Conservation (phyloP, 2,888 invertebrate genomes). For the Ornithoptera priamus region DNA sequence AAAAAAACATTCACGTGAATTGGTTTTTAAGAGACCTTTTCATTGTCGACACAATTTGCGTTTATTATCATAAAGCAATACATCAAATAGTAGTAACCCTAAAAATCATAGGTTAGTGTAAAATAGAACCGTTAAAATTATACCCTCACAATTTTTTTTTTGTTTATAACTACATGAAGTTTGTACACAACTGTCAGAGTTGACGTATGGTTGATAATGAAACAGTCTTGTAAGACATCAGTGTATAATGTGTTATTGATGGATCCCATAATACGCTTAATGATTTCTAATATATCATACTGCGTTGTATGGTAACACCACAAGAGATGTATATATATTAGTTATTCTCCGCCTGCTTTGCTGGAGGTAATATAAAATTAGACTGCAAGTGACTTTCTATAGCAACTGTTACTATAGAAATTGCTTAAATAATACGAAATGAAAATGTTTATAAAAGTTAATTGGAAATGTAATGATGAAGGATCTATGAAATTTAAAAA, state of each 20-base stretch:
- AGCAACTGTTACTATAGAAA: too few relatives aligned
- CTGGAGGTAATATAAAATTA: too few relatives aligned
- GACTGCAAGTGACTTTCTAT: too few relatives aligned
- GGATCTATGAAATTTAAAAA: too few relatives aligned
- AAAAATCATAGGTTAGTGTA: not conserved
- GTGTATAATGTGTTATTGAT: not conserved
- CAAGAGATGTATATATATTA: not conserved
- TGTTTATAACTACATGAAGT: slow-evolving; percentile 6
- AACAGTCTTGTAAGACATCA: not conserved
- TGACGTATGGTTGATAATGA: slow-evolving; percentile 14
- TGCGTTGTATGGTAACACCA: not conserved
- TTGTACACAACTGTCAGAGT: slow-evolving; percentile 22
- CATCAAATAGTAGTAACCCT: slow-evolving; percentile 2
- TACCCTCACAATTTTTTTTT: slow-evolving; percentile 16
- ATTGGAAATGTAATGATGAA: too few relatives aligned
- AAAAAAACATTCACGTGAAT: too few relatives aligned
- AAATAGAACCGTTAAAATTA: slow-evolving; percentile 11
- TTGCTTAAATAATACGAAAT: too few relatives aligned
- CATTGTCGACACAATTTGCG: too few relatives aligned
- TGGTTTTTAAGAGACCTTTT: too few relatives aligned
- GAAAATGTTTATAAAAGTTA: too few relatives aligned
- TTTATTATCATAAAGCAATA: not conserved
- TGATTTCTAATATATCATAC: not conserved
- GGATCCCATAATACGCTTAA: not conserved
- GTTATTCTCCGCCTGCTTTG: too few relatives aligned